Evolutionary conservation across 2,797 vertebrate species (phyloP).

Genomic region (Muraenolepis orangiensis): DNA sequence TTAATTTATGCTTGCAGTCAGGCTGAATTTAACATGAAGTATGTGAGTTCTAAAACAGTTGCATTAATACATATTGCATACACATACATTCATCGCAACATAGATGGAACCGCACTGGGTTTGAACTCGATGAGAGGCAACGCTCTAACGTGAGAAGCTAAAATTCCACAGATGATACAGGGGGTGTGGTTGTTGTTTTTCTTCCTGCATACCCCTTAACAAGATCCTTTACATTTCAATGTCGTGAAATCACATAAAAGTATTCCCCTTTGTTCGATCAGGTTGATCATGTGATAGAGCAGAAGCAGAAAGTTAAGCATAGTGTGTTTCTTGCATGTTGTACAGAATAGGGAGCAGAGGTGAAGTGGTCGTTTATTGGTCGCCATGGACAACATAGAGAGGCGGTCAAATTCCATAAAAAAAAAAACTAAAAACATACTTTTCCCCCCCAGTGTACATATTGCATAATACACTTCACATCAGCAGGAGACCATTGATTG

Average conservation of each 20-base stretch:
- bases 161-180: no score
- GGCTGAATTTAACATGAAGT: no score
- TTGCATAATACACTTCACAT: constrained; percentile 41
- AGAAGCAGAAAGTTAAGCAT: background rate
- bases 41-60: no score
- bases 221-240: background rate
- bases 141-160: no score
- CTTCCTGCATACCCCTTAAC: no score
- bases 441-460: background rate
- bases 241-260: background rate
- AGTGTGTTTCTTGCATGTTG: background rate
- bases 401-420: constrained; percentile 48
- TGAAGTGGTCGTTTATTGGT: background rate
- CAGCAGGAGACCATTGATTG: constrained; percentile 2
- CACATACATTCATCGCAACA: no score
- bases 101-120: no score
- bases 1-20: no score
- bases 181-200: no score
- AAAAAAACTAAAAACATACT: constrained; percentile 20
- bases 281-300: background rate
- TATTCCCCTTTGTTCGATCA: background rate
- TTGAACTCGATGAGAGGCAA: no score
- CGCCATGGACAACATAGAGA: background rate
- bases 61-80: no score
- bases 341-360: background rate